phyloP scores from a whole-genome alignment of 2,113 vertebrate species.

The Thymallus thymallus region DNA sequence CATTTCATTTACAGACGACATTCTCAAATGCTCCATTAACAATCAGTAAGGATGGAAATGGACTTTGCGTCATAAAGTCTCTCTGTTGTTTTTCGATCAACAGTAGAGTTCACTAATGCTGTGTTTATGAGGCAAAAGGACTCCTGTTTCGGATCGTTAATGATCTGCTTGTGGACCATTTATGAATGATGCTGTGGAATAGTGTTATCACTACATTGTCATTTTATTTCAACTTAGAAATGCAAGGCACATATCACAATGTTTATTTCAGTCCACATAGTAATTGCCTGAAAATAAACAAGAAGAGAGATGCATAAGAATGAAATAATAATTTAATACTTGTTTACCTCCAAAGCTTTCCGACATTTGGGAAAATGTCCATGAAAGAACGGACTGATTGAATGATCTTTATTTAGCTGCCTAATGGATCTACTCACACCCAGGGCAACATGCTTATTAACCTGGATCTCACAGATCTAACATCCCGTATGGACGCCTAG shows the following conservation, averaged over 20 bases:
- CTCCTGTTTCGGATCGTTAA: constrained; percentile 59
- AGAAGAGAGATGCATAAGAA: constrained; percentile 44
- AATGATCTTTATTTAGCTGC: constrained; percentile 54
- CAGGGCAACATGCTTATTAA: constrained; percentile 46
- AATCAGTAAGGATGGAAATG: constrained; percentile 61
- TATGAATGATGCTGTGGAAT: constrained; percentile 75
- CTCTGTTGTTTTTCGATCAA: neutral
- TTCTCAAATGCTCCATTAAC: constrained; percentile 62
- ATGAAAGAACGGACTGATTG: constrained; percentile 63
- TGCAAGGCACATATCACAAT: constrained; percentile 49
- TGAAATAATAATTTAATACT: constrained; percentile 53
- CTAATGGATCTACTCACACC: constrained; percentile 58
- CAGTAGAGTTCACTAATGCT: constrained; percentile 14
- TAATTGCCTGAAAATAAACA: constrained; percentile 71
- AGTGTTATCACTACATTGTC: constrained; percentile 79
- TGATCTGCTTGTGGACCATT: constrained; percentile 48
- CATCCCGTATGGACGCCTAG: constrained; percentile 14
- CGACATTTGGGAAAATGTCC: constrained; percentile 78
- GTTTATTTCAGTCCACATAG: constrained; percentile 63
- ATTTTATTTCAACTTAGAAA: constrained; percentile 62
- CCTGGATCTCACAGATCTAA: constrained; percentile 48
- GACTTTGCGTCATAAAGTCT: constrained; percentile 33
- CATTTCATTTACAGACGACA: constrained; percentile 79
- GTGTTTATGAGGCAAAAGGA: constrained; percentile 37
- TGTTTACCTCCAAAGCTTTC: constrained; percentile 62